Conservation (phyloP, 2,113 vertebrate species). For the Prunella himalayana region DNA sequence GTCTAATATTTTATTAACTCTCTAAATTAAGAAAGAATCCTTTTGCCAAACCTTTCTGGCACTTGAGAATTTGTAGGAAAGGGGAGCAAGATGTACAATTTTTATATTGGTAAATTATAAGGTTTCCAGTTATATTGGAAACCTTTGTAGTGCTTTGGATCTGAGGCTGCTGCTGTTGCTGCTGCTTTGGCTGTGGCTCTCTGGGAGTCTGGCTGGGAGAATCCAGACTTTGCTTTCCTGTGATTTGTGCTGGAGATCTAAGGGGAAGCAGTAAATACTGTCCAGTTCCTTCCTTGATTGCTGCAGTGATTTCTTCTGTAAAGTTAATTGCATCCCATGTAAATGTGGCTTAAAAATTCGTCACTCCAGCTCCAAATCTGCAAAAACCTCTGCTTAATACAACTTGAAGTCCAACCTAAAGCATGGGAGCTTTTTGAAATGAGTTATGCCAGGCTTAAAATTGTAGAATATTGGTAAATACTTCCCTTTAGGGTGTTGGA, state of each 20-base stretch:
- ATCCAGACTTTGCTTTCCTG: not conserved
- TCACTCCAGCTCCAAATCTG: not conserved
- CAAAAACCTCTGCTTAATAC: not conserved
- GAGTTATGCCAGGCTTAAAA: not conserved
- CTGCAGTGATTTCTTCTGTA: not conserved
- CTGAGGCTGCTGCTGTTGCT: not conserved
- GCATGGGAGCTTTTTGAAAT: not conserved
- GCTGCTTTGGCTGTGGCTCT: not conserved
- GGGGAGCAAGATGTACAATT: not conserved
- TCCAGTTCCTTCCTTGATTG: not conserved
- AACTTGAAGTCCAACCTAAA: not conserved
- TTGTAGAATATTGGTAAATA: not conserved
- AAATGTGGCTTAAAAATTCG: not conserved
- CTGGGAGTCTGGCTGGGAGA: not conserved
- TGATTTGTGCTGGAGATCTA: not conserved
- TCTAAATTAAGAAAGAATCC: not conserved
- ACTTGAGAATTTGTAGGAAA: not conserved
- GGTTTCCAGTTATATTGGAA: not conserved
- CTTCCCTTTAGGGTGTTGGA: not conserved
- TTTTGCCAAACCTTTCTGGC: not conserved
- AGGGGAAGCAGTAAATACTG: not conserved
- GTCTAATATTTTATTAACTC: not conserved
- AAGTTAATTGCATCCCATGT: not conserved
- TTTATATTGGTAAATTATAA: not conserved
- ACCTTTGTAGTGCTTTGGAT: not conserved